Percentiles rank a stretch among this genome's conserved stretches.
Evolutionary conservation across 2,888 invertebrate genomes (phyloP).

Genomic region (Metopia argyrocephala): DNA sequence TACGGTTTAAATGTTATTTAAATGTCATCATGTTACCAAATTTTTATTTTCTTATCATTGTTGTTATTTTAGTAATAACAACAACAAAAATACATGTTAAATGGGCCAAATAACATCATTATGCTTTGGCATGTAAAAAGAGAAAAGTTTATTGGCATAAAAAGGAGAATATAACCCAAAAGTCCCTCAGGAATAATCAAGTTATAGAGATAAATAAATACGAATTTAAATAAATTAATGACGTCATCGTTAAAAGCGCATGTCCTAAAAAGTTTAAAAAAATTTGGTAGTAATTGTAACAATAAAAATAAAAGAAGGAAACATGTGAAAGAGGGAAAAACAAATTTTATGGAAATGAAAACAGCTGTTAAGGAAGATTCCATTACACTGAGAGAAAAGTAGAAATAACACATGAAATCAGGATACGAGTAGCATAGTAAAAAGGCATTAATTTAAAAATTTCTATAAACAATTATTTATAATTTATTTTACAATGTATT

Average conservation of each 20-base stretch:
- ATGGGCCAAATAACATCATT: constrained; percentile 46
- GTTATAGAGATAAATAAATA: constrained; percentile 4
- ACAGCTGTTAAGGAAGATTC: constrained; percentile 61
- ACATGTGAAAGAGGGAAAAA: background rate
- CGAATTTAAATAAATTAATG: constrained; percentile 25
- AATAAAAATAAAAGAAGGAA: background rate
- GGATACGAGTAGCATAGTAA: too few species aligned
- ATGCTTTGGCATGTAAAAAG: constrained; percentile 28
- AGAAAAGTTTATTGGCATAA: background rate
- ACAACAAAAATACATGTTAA: constrained; percentile 54
- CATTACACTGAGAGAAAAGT: constrained; percentile 54
- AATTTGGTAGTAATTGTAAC: background rate
- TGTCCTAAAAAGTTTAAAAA: background rate
- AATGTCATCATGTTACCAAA: constrained; percentile 44
- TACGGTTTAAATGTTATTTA: constrained; percentile 53
- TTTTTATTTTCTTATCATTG: background rate
- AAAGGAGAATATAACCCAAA: constrained; percentile 1
- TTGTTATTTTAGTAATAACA: constrained; percentile 31
- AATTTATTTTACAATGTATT: too few species aligned
- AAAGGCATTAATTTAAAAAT: too few species aligned
- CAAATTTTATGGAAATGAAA: constrained; percentile 37
- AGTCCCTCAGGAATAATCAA: constrained; percentile 19
- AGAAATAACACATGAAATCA: too few species aligned
- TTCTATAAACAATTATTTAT: too few species aligned
- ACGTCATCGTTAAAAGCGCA: constrained; percentile 38